Percentiles rank a stretch among this genome's conserved stretches.
phyloP scores from a whole-genome alignment of 2,113 vertebrate species.

The Trematocara unimaculatum region DNA sequence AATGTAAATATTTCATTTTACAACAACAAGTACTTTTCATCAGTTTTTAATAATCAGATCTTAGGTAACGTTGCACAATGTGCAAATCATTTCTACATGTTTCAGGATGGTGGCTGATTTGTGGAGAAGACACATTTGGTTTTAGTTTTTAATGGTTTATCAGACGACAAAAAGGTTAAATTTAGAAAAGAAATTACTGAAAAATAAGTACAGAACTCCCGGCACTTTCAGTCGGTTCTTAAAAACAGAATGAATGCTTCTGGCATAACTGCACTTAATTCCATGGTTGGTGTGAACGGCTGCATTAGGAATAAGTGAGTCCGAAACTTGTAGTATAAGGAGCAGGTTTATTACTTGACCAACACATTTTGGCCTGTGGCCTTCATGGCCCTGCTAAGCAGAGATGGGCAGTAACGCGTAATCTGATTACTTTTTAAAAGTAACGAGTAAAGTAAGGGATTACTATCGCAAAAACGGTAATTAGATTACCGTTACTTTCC shows the following conservation, averaged over 20 bases:
- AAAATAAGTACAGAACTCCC: background rate
- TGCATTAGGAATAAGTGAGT: background rate
- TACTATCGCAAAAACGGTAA: too few species aligned
- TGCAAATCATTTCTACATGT: background rate
- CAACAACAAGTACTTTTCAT: background rate
- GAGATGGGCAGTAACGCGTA: too few species aligned
- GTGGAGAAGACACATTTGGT: background rate
- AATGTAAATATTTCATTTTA: background rate
- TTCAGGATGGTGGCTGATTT: background rate
- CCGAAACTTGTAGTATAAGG: rapidly evolving
- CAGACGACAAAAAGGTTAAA: rapidly evolving
- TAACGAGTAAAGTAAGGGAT: too few species aligned
- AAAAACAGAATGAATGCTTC: background rate
- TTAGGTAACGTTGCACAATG: background rate
- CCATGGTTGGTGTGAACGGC: background rate
- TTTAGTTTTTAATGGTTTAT: background rate
- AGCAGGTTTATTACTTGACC: rapidly evolving
- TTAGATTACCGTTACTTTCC: too few species aligned
- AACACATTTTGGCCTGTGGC: background rate
- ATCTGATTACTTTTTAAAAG: too few species aligned
- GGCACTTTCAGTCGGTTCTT: background rate
- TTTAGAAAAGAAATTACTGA: rapidly evolving
- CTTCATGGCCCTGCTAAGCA: background rate
- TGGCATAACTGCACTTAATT: rapidly evolving
- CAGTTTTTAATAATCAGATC: background rate